Base-by-base conservation (phyloP, 1,140 invertebrate species). In the Drosophila saltans region DNA sequence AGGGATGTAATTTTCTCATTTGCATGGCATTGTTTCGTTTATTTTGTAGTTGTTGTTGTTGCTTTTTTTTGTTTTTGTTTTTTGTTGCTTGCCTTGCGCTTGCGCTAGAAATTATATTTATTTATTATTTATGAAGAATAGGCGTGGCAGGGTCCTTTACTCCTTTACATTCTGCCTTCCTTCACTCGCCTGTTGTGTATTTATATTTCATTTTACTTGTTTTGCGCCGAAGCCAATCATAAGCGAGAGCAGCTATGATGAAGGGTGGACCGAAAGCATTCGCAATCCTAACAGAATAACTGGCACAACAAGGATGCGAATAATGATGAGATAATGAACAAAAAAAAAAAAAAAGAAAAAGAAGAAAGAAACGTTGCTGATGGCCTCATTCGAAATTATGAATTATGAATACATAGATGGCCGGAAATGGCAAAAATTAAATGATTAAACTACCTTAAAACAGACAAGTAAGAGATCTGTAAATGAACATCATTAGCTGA, bases 1-100 rank as follows among this genome's bases (percentile, higher is more conserved):
- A 91, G 90, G 90, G 90, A 91, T 91, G 90, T 86, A 91, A 91
- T 91, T 91, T 91, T 91, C 90, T 91, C 90, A 91, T 91, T 91
- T 91, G 78, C 86, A 76, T 90, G 39, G 77, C 80, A 84, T 89
- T 89, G 90, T 75, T 52, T 52, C 45, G 45, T 52, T 52, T 52
- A 66, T 88, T 90, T 84, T 81, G 78, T 83, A 72, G 70, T 69
- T 68, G 66, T 69, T 66, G 41, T 16, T 43, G 41, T 72, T 63
- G 58, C 64, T 67, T 72, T 65, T 58, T 70, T 69, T 66, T 75
- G 63, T 57, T 40, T 56, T 60, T 58, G 16, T 73, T 63, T 66
- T 66, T 69, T 62, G 65, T 85, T 70, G 84, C 65, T 72, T 88
- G 83, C 76, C 76, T 61, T 88, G 82, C 82, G 82, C 82, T 88